These are phyloP conservation scores for Cephalopachus bancanus DNA, from an alignment of 2,797 vertebrate species.

Conservation along the genomic window DNA sequence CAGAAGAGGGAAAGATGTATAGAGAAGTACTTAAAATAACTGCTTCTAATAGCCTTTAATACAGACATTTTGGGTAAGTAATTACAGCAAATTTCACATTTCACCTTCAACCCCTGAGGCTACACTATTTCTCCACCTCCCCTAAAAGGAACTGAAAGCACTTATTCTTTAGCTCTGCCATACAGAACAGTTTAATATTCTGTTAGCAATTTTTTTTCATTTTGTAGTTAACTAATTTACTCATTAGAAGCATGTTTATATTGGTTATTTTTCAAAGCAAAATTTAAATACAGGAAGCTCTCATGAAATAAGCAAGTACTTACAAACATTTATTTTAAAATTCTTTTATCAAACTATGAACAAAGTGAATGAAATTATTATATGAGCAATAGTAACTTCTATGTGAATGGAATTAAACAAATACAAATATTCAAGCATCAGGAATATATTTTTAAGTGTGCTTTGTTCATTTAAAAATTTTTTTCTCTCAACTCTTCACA, in stretches of 20 bases:
- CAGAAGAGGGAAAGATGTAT: constrained; percentile 89
- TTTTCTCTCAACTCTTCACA: constrained; percentile 83
- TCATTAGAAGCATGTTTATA: constrained; percentile 83
- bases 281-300: constrained; percentile 80
- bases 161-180: constrained; percentile 87
- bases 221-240: constrained; percentile 87
- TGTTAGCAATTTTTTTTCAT: constrained; percentile 83
- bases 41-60: constrained; percentile 96
- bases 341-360: constrained; percentile 82
- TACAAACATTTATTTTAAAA: constrained; percentile 76
- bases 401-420: constrained; percentile 74
- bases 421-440: constrained; percentile 65
- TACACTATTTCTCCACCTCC: constrained; percentile 89
- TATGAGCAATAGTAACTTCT: constrained; percentile 76
- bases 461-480: constrained; percentile 80
- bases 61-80: constrained; percentile 94
- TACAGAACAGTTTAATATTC: constrained; percentile 89
- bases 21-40: constrained; percentile 95
- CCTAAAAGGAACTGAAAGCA: constrained; percentile 90
- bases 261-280: constrained; percentile 81
- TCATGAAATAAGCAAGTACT: constrained; percentile 67
- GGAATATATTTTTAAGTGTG: constrained; percentile 69
- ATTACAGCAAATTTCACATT: constrained; percentile 95
- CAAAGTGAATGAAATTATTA: constrained; percentile 87
- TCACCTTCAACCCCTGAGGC: constrained; percentile 93